These are phyloP conservation scores for Ailuropoda melanoleuca DNA, from an alignment of 2,113 vertebrate species.

Conservation along the genomic window DNA sequence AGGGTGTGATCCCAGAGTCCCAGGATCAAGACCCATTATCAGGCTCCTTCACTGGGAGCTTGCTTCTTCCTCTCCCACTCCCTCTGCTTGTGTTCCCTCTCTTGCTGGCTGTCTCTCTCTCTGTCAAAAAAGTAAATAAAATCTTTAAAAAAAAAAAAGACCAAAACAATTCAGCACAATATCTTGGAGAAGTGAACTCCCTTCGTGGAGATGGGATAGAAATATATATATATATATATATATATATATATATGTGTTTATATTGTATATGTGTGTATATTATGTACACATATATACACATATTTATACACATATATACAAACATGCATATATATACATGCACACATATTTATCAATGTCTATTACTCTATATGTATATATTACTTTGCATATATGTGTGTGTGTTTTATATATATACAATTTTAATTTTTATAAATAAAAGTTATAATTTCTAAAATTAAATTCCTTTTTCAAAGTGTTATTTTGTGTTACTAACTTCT, in stretches of 20 bases:
- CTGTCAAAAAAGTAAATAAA: no score
- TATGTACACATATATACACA: neutral
- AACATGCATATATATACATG: neutral
- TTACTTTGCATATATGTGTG: neutral
- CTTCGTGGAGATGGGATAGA: neutral
- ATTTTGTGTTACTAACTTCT: neutral
- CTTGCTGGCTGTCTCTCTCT: no score
- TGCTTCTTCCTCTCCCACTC: no score
- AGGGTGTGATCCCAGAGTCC: no score
- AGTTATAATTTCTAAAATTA: neutral
- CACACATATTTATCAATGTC: neutral
- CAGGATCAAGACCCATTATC: no score
- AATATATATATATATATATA: neutral
- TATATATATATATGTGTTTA: neutral
- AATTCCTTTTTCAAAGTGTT: neutral
- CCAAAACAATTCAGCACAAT: neutral
- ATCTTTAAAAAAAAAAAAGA: neutral
- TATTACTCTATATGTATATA: neutral
- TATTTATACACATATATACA: neutral
- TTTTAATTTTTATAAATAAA: neutral
- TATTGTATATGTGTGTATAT: neutral
- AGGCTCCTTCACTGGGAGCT: no score
- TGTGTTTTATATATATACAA: neutral
- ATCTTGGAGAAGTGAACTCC: neutral
- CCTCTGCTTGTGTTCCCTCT: no score